Evolutionary conservation across 1,140 invertebrate species (phyloP).

Genomic region (Trialeurodes vaporariorum): DNA sequence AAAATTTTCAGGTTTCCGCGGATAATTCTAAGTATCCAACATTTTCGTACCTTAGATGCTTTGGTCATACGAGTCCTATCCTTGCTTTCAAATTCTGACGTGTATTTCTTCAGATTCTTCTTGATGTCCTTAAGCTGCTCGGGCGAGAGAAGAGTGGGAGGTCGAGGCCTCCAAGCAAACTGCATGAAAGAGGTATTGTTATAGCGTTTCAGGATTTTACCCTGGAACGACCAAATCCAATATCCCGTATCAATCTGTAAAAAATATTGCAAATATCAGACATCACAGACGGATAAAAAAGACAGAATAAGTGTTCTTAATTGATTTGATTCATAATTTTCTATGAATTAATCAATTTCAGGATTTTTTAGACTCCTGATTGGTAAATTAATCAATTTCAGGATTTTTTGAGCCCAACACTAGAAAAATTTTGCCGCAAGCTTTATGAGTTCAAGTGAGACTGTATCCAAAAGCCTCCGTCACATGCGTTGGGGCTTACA

Average conservation of each 20-base stretch:
- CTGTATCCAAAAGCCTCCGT: too few species aligned
- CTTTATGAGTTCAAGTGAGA: too few species aligned
- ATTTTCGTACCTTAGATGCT: slow-evolving; percentile 77
- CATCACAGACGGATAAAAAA: not conserved
- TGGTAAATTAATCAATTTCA: too few species aligned
- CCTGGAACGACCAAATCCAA: slow-evolving; percentile 97
- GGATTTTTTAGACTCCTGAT: too few species aligned
- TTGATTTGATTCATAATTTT: too few species aligned
- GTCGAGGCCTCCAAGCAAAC: slow-evolving; percentile 90
- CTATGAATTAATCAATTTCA: too few species aligned
- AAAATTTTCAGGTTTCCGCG: not conserved
- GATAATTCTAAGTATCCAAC: not conserved
- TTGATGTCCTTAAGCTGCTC: slow-evolving; percentile 86
- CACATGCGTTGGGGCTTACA: too few species aligned
- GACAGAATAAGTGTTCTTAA: too few species aligned
- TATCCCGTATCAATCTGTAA: slow-evolving; percentile 78
- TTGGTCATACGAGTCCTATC: slow-evolving; percentile 85
- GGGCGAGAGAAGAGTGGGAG: slow-evolving; percentile 66
- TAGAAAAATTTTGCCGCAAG: too few species aligned
- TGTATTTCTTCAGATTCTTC: slow-evolving; percentile 97
- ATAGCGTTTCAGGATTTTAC: slow-evolving; percentile 63
- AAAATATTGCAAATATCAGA: too few species aligned
- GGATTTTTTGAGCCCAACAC: too few species aligned
- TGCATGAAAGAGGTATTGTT: slow-evolving; percentile 88
- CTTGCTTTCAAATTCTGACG: slow-evolving; percentile 89